Percentiles rank a stretch among this genome's conserved stretches.
Conservation (phyloP, 2,888 invertebrate species). For the Drosophila paranaensis region DNA sequence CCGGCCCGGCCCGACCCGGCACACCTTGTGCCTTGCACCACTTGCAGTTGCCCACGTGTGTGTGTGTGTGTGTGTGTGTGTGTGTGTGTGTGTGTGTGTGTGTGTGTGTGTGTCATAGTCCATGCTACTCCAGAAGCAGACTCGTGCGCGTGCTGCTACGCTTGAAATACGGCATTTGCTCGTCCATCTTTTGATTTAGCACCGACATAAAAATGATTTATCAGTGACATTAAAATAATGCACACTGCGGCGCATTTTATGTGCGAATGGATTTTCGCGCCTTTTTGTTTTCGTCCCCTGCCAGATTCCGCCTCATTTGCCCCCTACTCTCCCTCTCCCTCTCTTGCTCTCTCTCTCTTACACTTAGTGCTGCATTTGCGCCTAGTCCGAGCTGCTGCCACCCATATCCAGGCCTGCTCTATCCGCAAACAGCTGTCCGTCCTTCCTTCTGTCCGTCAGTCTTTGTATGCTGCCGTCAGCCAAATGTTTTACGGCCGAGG, state of each 20-base stretch:
- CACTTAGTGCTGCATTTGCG: conserved; percentile 41
- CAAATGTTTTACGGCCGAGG: conserved; percentile 80
- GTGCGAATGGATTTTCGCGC: conserved; percentile 84
- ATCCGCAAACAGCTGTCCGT: conserved; percentile 48
- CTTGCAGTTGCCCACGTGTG: conserved; percentile 16
- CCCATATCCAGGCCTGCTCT: conserved; percentile 5
- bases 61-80: conserved; percentile 27
- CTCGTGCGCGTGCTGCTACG: conserved; percentile 25
- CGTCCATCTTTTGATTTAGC: conserved; percentile 84
- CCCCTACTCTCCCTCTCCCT: background rate
- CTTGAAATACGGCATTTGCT: conserved; percentile 80
- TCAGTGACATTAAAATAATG: conserved; percentile 84
- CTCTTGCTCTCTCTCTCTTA: background rate
- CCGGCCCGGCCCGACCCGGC: conserved; percentile 9
- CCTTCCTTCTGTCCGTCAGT: conserved; percentile 58
- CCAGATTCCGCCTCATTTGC: conserved; percentile 6
- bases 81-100: too few species aligned
- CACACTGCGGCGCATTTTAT: conserved; percentile 85
- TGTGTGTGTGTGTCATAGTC: conserved; percentile 30
- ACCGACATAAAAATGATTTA: conserved; percentile 85
- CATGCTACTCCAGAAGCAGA: conserved; percentile 9
- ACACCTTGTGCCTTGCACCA: conserved; percentile 25
- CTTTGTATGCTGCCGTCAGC: conserved; percentile 77
- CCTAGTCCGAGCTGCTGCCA: conserved; percentile 37
- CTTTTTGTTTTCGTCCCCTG: conserved; percentile 71